These are phyloP conservation scores for Onychomys leucogaster DNA, from an alignment of 2,797 vertebrate species.

Conservation along the genomic window DNA sequence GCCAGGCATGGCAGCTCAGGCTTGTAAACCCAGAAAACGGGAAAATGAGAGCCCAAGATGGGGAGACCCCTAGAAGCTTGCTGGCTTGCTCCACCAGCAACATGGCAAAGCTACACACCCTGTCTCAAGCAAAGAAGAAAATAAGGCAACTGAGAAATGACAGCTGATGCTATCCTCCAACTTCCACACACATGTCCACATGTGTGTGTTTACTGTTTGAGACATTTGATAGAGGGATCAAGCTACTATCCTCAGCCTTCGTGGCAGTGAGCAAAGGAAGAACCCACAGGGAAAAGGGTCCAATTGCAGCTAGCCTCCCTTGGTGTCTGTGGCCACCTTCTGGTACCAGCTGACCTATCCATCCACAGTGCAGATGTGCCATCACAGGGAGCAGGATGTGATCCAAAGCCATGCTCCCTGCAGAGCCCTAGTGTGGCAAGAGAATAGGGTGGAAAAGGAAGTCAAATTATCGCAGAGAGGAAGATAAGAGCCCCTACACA, in stretches of 20 bases:
- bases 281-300: too few species aligned
- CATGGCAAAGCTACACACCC: neutral
- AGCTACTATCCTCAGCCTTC: neutral
- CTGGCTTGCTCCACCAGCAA: neutral
- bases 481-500: neutral
- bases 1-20: neutral
- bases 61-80: neutral
- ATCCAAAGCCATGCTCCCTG: neutral
- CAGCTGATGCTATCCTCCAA: too few species aligned
- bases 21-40: neutral
- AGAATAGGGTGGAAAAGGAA: neutral
- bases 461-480: neutral
- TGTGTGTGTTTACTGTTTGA: neutral
- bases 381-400: neutral
- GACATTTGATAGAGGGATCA: neutral
- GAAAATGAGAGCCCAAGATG: fast-evolving
- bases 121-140: neutral
- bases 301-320: neutral
- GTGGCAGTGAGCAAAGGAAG: neutral
- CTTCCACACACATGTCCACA: neutral
- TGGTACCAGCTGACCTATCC: neutral
- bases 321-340: neutral
- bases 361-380: neutral
- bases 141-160: neutral
- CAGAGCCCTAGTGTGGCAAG: neutral